Evolutionary conservation across 2,797 vertebrate genomes (phyloP).

Genomic region (Rhinatrema bivittatum): DNA sequence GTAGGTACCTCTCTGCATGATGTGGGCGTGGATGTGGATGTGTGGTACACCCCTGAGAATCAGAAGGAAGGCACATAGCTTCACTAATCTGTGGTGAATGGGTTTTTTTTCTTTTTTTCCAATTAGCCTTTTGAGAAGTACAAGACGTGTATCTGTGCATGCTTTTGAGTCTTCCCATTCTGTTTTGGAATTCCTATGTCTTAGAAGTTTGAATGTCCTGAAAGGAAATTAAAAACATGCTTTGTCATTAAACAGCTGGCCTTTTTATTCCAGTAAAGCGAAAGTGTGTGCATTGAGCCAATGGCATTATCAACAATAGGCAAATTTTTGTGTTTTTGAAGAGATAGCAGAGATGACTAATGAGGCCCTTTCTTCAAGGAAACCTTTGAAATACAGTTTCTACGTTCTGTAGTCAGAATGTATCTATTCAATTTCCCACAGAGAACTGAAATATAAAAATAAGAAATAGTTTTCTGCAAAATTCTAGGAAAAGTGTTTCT

Average conservation of each 20-base stretch:
- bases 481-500: no score
- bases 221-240: background rate
- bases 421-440: background rate
- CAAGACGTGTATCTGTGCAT: background rate
- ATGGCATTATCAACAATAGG: background rate
- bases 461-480: no score
- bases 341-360: conserved; percentile 2
- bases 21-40: no score
- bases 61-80: no score
- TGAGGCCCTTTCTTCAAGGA: background rate
- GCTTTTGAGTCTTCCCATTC: background rate
- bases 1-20: no score
- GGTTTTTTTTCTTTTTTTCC: background rate
- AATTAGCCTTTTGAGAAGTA: background rate
- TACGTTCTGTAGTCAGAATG: no score
- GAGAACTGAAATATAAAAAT: background rate
- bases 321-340: background rate
- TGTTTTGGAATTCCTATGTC: background rate
- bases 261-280: background rate
- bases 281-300: background rate
- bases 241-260: conserved; percentile 3
- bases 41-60: no score
- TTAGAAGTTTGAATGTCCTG: background rate
- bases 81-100: background rate
- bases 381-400: background rate